Base-by-base conservation (phyloP, 1,140 invertebrate genomes). In the Mactra quadrangularis region DNA sequence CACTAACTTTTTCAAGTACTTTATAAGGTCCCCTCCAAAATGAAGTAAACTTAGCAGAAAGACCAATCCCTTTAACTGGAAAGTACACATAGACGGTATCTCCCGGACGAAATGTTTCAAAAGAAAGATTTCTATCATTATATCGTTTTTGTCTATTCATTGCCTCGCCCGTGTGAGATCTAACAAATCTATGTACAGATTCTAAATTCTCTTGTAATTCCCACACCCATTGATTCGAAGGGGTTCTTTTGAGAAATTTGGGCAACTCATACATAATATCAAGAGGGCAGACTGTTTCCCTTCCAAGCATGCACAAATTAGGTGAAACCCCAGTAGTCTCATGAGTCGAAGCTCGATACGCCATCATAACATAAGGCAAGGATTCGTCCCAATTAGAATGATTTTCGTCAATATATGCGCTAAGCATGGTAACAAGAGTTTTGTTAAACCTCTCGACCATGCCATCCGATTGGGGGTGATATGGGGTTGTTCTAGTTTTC, bases 401-500 rank as follows among this genome's bases (percentile, higher is more conserved):
- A 59, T 59, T n/a, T n/a, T n/a, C n/a, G n/a, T n/a, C n/a, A n/a
- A n/a, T n/a, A n/a, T n/a, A n/a, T n/a, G n/a, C n/a, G n/a, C n/a
- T n/a, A n/a, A n/a, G n/a, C n/a, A n/a, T n/a, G n/a, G n/a, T n/a
- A n/a, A n/a, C n/a, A n/a, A n/a, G n/a, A n/a, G n/a, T n/a, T n/a
- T n/a, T n/a, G n/a, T n/a, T n/a, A n/a, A n/a, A n/a, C n/a, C n/a
- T n/a, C n/a, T n/a, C n/a, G n/a, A n/a, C n/a, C n/a, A n/a, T n/a
- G n/a, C n/a, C n/a, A n/a, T n/a, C n/a, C n/a, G n/a, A n/a, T n/a
- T n/a, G n/a, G n/a, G n/a, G n/a, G n/a, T n/a, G n/a, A n/a, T n/a
- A n/a, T n/a, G 47, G 47, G 47, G 72, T 85, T 50, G 84, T 84
- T 76, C 70, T 52, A 15, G 60, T 77, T 64, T 86, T 86, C 35